Base-by-base conservation (phyloP, 2,888 invertebrate species). In the Rotaria socialis region DNA sequence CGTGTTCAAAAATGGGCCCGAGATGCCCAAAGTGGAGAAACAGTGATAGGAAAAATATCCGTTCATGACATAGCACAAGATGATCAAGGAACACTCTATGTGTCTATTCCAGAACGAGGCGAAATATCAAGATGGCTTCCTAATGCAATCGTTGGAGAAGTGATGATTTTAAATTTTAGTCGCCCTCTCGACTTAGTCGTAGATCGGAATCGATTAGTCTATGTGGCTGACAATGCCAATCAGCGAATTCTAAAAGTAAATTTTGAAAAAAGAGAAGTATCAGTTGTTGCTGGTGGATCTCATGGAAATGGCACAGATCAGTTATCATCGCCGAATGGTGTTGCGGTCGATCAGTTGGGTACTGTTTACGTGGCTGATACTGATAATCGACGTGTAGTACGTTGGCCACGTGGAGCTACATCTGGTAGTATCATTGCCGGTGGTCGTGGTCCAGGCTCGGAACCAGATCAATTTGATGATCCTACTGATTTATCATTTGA, bases 401-500 rank as follows among this genome's bases (percentile, higher is more conserved):
- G 75, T 8, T 80, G 75, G 75, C 75, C 75, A 80, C 43, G 22
- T 27, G 75, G 47, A 80, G 75, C 75, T 27, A 47, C 47, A 47
- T 41, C 75, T 2, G 75, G 75, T n/a, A 47, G 16, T 80, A 8
- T 80, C 8, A 80, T 80, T 7, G 16, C 24, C 5, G 75, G 75
- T 80, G 47, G 27, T 2, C 47, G 27, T 80, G 75, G 75, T 24
- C 47, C 5, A 19, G 75, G 75, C 47, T 80, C 75, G 7, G n/a
- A 7, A 80, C 7, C 75, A 6, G 75, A 80, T 80, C 75, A 80
- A 47, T 22, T 80, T 5, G 10, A 10, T 24, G 22, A 24, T 22
- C 75, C 75, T n/a, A 27, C 75, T 41, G 75, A 80, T 80, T 41
- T 80, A 47, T 41, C 27, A 27, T 27, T 80, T n/a, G 75, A 80